phyloP scores from a whole-genome alignment of 2,113 vertebrate species.

The Lamprologus sp. region DNA sequence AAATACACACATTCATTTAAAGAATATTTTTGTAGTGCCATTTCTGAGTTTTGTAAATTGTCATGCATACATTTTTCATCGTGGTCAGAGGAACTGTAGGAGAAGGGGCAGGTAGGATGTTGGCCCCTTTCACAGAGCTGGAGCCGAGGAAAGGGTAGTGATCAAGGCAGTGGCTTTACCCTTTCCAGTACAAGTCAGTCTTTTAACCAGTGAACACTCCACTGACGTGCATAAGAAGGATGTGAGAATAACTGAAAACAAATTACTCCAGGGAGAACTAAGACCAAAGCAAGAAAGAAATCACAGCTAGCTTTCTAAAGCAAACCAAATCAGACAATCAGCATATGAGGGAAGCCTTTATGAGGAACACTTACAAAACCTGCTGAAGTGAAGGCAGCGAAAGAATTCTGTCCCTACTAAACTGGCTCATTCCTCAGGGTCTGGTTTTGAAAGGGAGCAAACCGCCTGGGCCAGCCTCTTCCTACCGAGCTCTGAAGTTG shows the following conservation, averaged over 20 bases:
- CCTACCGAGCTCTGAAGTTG: background rate
- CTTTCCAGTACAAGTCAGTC: background rate
- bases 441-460: background rate
- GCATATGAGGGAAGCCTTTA: background rate
- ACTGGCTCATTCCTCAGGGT: background rate
- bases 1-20: background rate
- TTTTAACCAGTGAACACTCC: rapidly evolving
- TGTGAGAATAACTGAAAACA: background rate
- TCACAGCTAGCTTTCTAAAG: background rate
- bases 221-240: background rate
- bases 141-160: background rate
- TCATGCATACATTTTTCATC: background rate
- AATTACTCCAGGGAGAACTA: background rate
- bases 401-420: background rate
- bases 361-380: background rate
- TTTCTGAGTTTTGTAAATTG: background rate
- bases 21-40: rapidly evolving
- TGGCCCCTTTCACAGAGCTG: rapidly evolving
- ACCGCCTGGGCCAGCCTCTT: background rate
- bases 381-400: background rate
- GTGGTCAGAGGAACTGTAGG: rapidly evolving
- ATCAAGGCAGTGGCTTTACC: background rate
- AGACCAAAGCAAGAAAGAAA: background rate
- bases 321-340: background rate
- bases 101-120: background rate